Evolutionary conservation across 35 echinoderm and acorn worm genomes (phyloP), one percentile per base, ranked within the genome.

Genomic region (Apostichopus japonicus): DNA sequence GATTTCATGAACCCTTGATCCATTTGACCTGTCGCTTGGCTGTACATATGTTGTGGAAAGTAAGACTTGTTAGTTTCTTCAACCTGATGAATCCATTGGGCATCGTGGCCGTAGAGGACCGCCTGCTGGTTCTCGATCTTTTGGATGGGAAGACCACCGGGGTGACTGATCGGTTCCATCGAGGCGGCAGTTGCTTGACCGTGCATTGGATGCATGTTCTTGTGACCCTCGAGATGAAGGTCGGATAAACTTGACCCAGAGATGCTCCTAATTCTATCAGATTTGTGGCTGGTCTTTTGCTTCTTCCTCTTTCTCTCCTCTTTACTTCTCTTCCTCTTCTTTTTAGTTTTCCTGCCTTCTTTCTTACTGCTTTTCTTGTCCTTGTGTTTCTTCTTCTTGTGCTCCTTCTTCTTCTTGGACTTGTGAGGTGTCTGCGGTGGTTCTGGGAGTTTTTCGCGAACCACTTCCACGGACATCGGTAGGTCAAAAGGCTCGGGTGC

Each of bases 321-420:
- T 19, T 87, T 92, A 75, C 92, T 93, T 53, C 93, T 90, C 70
- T 78, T 90, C 53, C 82, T 93, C 79, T 92, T 87, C 72, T 95
- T 88, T 54, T 78, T 92, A 9, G n/a, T 77, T 17, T 55, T 77
- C 9, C 81, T 84, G 8, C 87, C 87, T 5, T 90, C 87, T 54
- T 75, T 90, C n/a, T 90, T 77, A 10, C 11, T 75, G 11, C 51
- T 90, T 24, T 75, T 90, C 56, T 97, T 95, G 24, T 98, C 93
- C 84, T 86, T 90, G 76, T 95, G 86, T 33, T 78, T 91, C 79
- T 79, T 94, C 57, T 93, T 86, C 67, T 91, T 94, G 59, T 92
- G 79, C 72, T 86, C 80, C 91, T 97, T 97, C 72, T 95, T 92
- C 65, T 95, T 95, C n/a, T 93, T 83, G 4, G 86, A 3, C 57